Base-by-base conservation (phyloP, 2,113 vertebrate species). In the Chiloscyllium plagiosum region DNA sequence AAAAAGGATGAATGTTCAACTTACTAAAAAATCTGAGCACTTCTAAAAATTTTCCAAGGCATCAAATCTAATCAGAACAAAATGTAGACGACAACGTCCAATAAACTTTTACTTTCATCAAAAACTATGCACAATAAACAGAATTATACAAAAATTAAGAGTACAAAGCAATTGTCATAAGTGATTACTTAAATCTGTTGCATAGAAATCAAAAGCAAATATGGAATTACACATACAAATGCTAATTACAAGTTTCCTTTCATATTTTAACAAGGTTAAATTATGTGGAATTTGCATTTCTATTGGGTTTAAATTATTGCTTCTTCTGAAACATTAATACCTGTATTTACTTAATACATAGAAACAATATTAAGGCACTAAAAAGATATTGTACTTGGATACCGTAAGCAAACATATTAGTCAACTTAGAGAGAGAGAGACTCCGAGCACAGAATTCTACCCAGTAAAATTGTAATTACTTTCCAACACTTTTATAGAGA, bases 41-140 rank as follows among this genome's bases (percentile, higher is more conserved):
- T n/a, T 61, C 26, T 33, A 68, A 24, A 72, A 3, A 19, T 72
- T 72, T 47, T 24, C 12, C 93, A 95, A 52, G 72, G 68, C 24
- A 72, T 50, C 3, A 50, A 24, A 29, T 33, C 42, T 26, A 76
- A 70, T 50, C 29, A 52, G 68, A 29, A 69, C 20, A 95, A 95
- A 95, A 70, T 24, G 72, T 29, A 72, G 68, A 69, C 12, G 94
- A 12, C 69, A 52, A 70, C 52, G 47, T 95, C 42, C 69, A 70
- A 96, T 96, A 97, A 96, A 96, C 65, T 76, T 96, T 96, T 97
- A 97, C 97, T 97, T 98, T 96, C 97, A 96, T 96, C 97, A 96
- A 97, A 97, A 96, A 96, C 96, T 96, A 96, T 96, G 87, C 97
- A 95, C 95, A 97, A 96, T 96, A 97, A 96, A 96, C 0, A 68